These are phyloP conservation scores for Catharus ustulatus DNA, from an alignment of 2,797 vertebrate genomes.

Conservation along the genomic window DNA sequence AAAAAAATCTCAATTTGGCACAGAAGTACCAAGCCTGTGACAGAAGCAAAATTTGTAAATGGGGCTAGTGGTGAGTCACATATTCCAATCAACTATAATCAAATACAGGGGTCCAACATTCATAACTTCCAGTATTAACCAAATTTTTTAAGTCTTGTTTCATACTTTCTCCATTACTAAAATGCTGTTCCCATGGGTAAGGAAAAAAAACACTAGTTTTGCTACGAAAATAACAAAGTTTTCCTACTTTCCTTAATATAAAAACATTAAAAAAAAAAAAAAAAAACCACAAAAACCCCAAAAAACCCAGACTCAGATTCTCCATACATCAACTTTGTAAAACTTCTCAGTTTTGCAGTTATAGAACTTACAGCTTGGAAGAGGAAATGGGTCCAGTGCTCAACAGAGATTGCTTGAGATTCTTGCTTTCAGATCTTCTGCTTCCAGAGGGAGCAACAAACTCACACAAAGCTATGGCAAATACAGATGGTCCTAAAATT, in stretches of 20 bases:
- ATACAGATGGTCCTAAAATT: not conserved
- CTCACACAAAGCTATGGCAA: not conserved
- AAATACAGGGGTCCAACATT: not conserved
- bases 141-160: not conserved
- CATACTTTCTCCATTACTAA: not conserved
- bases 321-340: not conserved
- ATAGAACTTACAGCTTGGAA: not conserved
- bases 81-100: not conserved
- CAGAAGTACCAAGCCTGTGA: not conserved
- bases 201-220: rapidly evolving
- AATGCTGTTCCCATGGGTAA: not conserved
- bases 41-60: not conserved
- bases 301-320: not conserved
- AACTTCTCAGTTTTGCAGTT: not conserved
- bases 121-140: not conserved
- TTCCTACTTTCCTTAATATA: not conserved
- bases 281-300: too few relatives aligned
- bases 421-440: not conserved
- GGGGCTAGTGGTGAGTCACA: not conserved
- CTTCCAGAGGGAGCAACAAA: not conserved
- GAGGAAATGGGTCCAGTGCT: not conserved
- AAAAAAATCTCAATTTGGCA: not conserved
- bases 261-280: not conserved
- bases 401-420: not conserved
- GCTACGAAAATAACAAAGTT: not conserved